Percentiles rank a stretch among this genome's conserved stretches.
Evolutionary conservation across 2,888 invertebrate genomes (phyloP).

Genomic region (Neoascia interrupta): DNA sequence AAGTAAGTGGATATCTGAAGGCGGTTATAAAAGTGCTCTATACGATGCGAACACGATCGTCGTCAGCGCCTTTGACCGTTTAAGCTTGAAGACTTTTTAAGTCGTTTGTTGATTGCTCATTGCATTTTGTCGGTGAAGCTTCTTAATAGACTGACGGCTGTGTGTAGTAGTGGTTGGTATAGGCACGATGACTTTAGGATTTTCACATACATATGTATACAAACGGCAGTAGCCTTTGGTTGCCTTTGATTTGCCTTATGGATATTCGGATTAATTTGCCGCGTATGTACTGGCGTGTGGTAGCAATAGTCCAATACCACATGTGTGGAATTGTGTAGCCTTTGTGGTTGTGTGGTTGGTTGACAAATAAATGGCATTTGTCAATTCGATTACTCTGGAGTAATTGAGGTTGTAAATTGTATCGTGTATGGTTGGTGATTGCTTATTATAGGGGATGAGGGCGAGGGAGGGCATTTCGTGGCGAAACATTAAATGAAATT

Average conservation of each 20-base stretch:
- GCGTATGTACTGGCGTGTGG: conserved; percentile 3
- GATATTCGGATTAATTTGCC: conserved; percentile 50
- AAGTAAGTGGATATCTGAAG: conserved; percentile 31
- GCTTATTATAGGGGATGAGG: conserved; percentile 21
- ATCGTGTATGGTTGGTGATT: conserved; percentile 22
- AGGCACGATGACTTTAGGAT: too few species aligned
- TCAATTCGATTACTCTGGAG: conserved; percentile 66
- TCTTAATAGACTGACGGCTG: conserved; percentile 58
- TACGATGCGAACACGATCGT: conserved; percentile 37
- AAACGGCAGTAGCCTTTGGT: neutral
- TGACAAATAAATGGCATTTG: conserved; percentile 69
- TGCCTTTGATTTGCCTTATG: conserved; percentile 22
- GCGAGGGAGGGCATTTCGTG: conserved; percentile 18
- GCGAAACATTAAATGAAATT: too few species aligned
- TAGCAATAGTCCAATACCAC: neutral
- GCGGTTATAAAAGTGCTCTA: conserved; percentile 23
- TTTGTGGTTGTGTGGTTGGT: conserved; percentile 55
- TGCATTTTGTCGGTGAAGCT: conserved; percentile 62
- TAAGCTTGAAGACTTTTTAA: conserved; percentile 59
- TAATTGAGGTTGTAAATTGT: conserved; percentile 67
- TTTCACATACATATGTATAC: conserved; percentile 6
- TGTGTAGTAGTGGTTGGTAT: neutral
- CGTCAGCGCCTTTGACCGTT: conserved; percentile 47
- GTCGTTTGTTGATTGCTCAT: conserved; percentile 68
- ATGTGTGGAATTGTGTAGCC: conserved; percentile 26